Conservation (phyloP, 2,113 vertebrate species). For the Triplophysa rosa region DNA sequence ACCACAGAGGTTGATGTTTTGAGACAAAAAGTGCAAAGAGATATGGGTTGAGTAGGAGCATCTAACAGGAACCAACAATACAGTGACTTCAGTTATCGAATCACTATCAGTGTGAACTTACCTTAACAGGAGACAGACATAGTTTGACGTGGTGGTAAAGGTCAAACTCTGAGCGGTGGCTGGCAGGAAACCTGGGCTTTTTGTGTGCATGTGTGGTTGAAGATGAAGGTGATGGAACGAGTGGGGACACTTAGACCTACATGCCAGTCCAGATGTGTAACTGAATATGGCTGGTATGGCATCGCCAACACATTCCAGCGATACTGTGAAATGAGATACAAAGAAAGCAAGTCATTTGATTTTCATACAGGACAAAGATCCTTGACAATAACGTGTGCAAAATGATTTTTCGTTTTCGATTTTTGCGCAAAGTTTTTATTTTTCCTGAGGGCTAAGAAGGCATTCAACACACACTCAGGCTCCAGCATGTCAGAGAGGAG, state of each 20-base stretch:
- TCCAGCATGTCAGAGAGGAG: conserved; percentile 59
- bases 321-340: conserved; percentile 34
- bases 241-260: not conserved
- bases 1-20: not conserved
- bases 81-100: not conserved
- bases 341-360: not conserved
- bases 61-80: not conserved
- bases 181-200: conserved; percentile 30
- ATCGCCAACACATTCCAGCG: conserved; percentile 32
- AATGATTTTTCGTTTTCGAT: conserved; percentile 9
- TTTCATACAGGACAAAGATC: not conserved
- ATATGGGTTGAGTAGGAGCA: no score
- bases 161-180: conserved; percentile 10
- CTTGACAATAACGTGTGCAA: not conserved
- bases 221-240: not conserved
- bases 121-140: not conserved
- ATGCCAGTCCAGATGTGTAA: conserved; percentile 25
- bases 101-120: not conserved
- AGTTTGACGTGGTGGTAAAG: conserved; percentile 19
- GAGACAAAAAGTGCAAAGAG: no score
- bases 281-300: conserved; percentile 28
- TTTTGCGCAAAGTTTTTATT: conserved; percentile 60
- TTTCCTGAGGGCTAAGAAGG: conserved; percentile 63
- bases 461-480: conserved; percentile 64
- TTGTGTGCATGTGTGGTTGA: conserved; percentile 25